Conservation (phyloP, 2,113 vertebrate genomes). For the Hirundichthys speculiger region DNA sequence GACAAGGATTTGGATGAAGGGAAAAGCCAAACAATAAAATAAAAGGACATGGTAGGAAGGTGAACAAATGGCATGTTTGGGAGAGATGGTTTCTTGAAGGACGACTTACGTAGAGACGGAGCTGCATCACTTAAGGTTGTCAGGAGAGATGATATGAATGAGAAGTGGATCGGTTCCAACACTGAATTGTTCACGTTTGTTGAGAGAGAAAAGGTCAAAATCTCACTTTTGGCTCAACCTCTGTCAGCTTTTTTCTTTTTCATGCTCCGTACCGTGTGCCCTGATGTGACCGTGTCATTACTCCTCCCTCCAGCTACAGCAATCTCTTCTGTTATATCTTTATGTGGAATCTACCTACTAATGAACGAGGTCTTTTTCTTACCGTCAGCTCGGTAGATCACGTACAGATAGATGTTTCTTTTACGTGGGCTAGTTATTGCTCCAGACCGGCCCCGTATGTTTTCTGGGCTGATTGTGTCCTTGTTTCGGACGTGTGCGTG, state of each 20-base stretch:
- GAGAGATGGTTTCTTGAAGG: too few species aligned
- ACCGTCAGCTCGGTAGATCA: constrained; percentile 31
- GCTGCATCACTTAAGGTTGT: constrained; percentile 38
- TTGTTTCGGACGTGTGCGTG: constrained; percentile 41
- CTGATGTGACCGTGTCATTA: constrained; percentile 22
- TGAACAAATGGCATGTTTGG: too few species aligned
- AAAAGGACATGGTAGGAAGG: too few species aligned
- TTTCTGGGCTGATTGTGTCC: constrained; percentile 52
- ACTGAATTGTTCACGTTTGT: constrained; percentile 57
- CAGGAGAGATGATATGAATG: constrained; percentile 28
- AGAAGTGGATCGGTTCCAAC: constrained; percentile 56
- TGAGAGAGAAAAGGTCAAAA: constrained; percentile 63
- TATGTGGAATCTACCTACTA: constrained; percentile 1
- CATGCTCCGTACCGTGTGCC: not conserved
- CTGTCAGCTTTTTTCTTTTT: constrained; percentile 34
- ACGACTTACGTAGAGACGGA: not conserved
- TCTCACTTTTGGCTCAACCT: constrained; percentile 39
- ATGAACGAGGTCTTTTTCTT: constrained; percentile 15
- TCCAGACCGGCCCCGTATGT: constrained; percentile 63
- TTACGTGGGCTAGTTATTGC: constrained; percentile 56
- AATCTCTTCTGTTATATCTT: not conserved
- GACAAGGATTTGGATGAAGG: too few species aligned
- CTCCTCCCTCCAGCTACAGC: not conserved
- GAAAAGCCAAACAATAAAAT: too few species aligned
- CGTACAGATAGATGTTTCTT: constrained; percentile 29